These are phyloP conservation scores for Synergus gifuensis DNA, from an alignment of 2,888 invertebrate genomes.

Conservation along the genomic window DNA sequence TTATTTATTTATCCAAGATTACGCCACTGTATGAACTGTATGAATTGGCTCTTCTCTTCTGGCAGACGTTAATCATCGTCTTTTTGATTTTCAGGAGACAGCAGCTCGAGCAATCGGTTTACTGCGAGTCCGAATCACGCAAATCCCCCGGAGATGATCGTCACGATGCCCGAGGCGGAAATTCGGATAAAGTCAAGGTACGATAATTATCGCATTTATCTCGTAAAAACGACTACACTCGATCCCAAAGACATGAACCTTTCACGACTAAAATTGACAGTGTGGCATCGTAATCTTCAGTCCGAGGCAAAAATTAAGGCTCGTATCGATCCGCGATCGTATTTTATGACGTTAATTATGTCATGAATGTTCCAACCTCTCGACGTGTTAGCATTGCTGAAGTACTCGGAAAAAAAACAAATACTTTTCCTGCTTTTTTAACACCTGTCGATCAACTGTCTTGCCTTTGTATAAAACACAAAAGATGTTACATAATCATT, in stretches of 20 bases:
- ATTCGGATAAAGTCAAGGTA: conserved; percentile 72
- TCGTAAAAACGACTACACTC: neutral
- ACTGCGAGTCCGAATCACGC: conserved; percentile 71
- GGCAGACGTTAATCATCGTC: conserved; percentile 40
- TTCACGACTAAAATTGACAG: conserved; percentile 38
- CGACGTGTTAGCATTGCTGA: neutral
- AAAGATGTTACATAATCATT: neutral
- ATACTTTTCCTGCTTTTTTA: neutral
- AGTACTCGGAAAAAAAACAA: neutral
- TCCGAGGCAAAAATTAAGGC: conserved; percentile 13
- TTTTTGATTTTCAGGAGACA: conserved; percentile 69
- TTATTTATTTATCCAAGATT: neutral
- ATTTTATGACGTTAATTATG: conserved; percentile 38
- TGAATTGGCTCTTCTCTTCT: neutral
- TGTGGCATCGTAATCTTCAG: conserved; percentile 9
- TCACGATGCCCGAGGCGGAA: conserved; percentile 67
- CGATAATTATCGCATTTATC: conserved; percentile 38
- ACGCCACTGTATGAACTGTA: neutral
- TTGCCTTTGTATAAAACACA: neutral
- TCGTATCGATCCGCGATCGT: conserved; percentile 5
- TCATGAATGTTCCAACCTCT: conserved; percentile 5
- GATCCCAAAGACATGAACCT: conserved; percentile 39
- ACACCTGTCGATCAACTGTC: conserved; percentile 17
- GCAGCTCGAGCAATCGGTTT: conserved; percentile 75
- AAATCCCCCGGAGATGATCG: conserved; percentile 65